A percentile compares a stretch with the other conserved stretches of the same genome.
phyloP scores from a whole-genome alignment of 2,797 vertebrate genomes.

The Hippoglossus hippoglossus region DNA sequence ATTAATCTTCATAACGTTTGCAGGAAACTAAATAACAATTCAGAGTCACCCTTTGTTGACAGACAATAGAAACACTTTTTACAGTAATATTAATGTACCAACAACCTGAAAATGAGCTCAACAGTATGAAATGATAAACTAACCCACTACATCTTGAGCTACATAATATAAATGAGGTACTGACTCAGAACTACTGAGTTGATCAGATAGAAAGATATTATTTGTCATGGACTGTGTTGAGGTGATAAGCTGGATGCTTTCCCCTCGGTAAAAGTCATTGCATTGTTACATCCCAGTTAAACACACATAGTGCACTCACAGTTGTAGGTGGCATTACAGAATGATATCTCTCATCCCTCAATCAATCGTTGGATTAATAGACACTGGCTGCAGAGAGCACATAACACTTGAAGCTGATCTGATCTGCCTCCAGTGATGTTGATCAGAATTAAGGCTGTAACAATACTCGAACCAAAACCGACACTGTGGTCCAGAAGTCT shows the following conservation, averaged over 20 bases:
- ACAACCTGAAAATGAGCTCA: neutral
- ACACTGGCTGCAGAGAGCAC: neutral
- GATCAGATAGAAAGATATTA: no score
- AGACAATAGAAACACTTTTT: neutral
- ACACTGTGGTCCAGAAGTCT: no score
- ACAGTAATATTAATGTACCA: neutral
- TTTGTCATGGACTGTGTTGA: neutral
- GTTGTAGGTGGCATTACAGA: no score
- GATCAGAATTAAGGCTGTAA: no score
- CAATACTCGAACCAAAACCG: neutral
- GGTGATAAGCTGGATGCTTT: neutral
- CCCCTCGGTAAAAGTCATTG: no score
- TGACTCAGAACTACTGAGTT: no score
- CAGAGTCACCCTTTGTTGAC: neutral
- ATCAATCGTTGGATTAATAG: neutral
- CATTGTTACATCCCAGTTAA: no score
- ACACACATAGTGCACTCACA: no score
- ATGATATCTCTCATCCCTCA: neutral
- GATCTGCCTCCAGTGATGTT: no score
- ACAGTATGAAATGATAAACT: neutral
- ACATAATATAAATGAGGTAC: no score
- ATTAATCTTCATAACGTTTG: neutral
- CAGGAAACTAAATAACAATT: neutral
- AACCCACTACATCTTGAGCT: no score
- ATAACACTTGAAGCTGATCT: no score